A percentile compares a stretch with the other conserved stretches of the same genome.
Conservation (phyloP, 2,888 invertebrate species). For the Teleogryllus oceanicus region DNA sequence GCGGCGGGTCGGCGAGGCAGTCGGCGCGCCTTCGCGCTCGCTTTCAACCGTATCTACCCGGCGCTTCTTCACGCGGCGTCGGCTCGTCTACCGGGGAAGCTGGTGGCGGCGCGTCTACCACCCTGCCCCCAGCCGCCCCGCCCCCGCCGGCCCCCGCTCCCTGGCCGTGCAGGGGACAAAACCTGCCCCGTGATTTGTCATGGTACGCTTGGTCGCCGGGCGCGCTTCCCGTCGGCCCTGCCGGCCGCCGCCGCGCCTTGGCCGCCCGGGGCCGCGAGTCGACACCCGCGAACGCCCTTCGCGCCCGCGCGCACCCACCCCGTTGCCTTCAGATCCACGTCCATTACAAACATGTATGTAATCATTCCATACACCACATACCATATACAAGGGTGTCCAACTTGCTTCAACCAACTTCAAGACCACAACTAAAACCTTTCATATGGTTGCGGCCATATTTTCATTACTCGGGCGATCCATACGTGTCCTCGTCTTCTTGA, state of each 20-base stretch:
- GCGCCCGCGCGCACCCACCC: neutral
- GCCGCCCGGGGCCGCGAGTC: neutral
- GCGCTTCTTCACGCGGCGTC: slow-evolving; percentile 11
- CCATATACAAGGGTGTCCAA: too few relatives aligned
- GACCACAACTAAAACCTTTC: too few relatives aligned
- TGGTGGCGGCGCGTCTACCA: too few relatives aligned
- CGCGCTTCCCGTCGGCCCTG: too few relatives aligned
- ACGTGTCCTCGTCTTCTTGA: too few relatives aligned
- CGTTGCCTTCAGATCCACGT: too few relatives aligned
- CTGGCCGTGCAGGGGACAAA: neutral
- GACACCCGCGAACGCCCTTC: neutral
- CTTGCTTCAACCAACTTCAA: too few relatives aligned
- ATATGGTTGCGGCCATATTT: too few relatives aligned
- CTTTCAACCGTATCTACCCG: neutral
- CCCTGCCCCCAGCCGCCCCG: neutral
- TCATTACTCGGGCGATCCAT: too few relatives aligned
- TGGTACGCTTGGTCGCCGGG: neutral
- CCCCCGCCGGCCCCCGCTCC: neutral
- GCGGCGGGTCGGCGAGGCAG: neutral
- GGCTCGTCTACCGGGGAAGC: neutral
- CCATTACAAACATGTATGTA: too few relatives aligned
- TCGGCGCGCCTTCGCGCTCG: neutral
- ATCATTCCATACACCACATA: too few relatives aligned
- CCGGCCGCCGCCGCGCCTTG: neutral
- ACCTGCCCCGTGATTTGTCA: slow-evolving; percentile 4